Conservation (phyloP, 1,140 invertebrate species). For the Penaeus japonicus region DNA sequence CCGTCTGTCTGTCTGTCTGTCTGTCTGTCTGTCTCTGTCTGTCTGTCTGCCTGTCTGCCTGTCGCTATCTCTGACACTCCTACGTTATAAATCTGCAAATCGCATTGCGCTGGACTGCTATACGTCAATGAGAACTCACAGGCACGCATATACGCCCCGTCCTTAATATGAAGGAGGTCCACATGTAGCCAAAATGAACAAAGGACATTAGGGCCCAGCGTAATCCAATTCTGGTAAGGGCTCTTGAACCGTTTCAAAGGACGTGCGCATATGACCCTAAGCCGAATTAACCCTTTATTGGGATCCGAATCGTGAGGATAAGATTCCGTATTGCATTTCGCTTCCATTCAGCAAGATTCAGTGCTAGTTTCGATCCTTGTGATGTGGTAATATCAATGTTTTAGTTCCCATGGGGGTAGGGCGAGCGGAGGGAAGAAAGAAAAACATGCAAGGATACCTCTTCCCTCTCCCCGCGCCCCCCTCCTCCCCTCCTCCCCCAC, state of each 20-base stretch:
- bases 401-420: no score
- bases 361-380: no score
- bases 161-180: constrained; percentile 32
- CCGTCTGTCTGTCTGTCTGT: no score
- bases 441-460: no score
- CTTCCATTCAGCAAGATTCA: no score
- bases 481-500: no score
- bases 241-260: constrained; percentile 38
- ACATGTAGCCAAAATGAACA: constrained; percentile 38
- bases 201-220: constrained; percentile 31
- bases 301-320: no score
- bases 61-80: neutral
- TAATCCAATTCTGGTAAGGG: constrained; percentile 51
- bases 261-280: constrained; percentile 38
- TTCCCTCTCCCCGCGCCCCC: no score
- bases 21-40: neutral
- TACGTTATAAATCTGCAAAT: constrained; percentile 33
- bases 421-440: no score
- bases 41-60: no score
- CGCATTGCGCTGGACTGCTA: constrained; percentile 7
- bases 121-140: constrained; percentile 30
- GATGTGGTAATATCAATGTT: no score
- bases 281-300: constrained; percentile 44
- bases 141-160: neutral
- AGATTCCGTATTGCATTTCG: no score